Evolutionary conservation across 1,140 invertebrate genomes (phyloP).

Genomic region (Cotesia typhae): DNA sequence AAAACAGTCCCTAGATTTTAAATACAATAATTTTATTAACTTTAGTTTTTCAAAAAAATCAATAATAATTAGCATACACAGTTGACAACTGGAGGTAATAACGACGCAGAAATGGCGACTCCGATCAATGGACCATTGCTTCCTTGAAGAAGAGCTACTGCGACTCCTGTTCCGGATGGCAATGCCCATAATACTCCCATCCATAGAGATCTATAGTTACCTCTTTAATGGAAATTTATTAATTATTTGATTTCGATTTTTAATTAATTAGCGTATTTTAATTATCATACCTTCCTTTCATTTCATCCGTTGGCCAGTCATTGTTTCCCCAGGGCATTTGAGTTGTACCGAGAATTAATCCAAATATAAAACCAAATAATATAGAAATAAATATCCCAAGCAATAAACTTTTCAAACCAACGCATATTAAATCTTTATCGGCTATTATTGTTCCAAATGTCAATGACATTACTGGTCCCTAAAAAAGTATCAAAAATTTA

Average conservation of each 20-base stretch:
- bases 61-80: slow-evolving; percentile 69
- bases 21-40: not conserved
- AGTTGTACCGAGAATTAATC: slow-evolving; percentile 76
- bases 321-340: slow-evolving; percentile 80
- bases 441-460: slow-evolving; percentile 85
- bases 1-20: slow-evolving; percentile 74
- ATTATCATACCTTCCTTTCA: slow-evolving; percentile 73
- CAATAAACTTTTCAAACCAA: slow-evolving; percentile 74
- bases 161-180: slow-evolving; percentile 81
- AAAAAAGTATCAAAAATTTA: slow-evolving; percentile 5
- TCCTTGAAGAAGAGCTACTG: slow-evolving; percentile 84
- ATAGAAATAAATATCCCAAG: slow-evolving; percentile 78
- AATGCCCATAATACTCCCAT: slow-evolving; percentile 78
- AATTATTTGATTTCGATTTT: slow-evolving; percentile 1
- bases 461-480: slow-evolving; percentile 85
- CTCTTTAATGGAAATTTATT: slow-evolving; percentile 60
- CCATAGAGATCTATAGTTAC: slow-evolving; percentile 76
- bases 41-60: not conserved
- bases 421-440: slow-evolving; percentile 71
- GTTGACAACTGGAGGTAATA: slow-evolving; percentile 88
- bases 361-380: slow-evolving; percentile 81
- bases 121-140: slow-evolving; percentile 86
- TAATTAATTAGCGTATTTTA: not conserved
- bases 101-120: slow-evolving; percentile 87
- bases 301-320: slow-evolving; percentile 84